Conservation (phyloP, 2,113 vertebrate species). For the Sylvia atricapilla region DNA sequence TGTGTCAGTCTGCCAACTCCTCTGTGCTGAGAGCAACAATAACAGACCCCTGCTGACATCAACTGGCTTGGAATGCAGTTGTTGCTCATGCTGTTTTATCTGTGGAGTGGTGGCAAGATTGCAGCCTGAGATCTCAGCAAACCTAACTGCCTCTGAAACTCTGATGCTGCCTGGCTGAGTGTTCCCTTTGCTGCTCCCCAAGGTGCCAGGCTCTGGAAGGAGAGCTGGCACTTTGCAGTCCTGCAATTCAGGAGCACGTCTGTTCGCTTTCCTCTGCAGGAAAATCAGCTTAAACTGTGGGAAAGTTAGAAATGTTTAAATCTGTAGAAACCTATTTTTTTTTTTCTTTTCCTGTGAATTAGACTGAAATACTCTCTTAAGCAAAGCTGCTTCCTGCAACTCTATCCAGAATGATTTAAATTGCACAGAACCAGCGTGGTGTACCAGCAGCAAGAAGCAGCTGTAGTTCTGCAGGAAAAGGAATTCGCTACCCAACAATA, state of each 20-base stretch:
- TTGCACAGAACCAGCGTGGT: not conserved
- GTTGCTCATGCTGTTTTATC: not conserved
- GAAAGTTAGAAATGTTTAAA: not conserved
- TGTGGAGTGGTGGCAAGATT: slow-evolving; percentile 8
- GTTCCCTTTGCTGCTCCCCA: not conserved
- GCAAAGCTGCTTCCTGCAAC: not conserved
- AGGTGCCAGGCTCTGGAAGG: not conserved
- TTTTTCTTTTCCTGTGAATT: not conserved
- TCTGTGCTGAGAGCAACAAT: slow-evolving; percentile 17
- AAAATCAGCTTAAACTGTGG: not conserved
- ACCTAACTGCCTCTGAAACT: not conserved
- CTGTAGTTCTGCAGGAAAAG: not conserved
- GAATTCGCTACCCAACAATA: not conserved
- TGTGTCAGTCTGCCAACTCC: not conserved
- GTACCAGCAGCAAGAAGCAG: not conserved
- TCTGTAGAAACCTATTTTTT: not conserved
- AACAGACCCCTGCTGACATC: slow-evolving; percentile 48
- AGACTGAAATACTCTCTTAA: not conserved
- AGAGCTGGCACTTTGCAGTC: not conserved
- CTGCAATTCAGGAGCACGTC: not conserved
- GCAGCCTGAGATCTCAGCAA: not conserved
- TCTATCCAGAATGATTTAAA: not conserved
- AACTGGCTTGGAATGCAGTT: slow-evolving; percentile 36
- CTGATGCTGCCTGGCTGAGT: not conserved
- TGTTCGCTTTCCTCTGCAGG: not conserved